These are phyloP conservation scores for Periphyllus acericola DNA, from an alignment of 2,888 invertebrate species.

Conservation along the genomic window DNA sequence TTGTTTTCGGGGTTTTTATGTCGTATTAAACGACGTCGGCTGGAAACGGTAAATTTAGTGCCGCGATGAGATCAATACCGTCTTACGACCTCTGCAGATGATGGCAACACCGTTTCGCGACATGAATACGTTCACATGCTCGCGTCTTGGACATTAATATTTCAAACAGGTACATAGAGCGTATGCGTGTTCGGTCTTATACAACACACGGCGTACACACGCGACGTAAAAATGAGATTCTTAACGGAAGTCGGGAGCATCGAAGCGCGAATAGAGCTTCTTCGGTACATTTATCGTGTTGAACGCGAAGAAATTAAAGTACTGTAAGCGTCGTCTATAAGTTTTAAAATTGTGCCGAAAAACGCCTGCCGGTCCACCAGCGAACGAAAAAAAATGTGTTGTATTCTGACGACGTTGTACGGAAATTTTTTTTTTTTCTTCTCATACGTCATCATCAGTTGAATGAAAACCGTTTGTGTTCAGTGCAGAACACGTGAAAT, in stretches of 20 bases:
- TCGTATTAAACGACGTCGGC: background rate
- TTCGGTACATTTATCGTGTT: background rate
- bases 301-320: background rate
- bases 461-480: too few species aligned
- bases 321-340: background rate
- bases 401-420: too few species aligned
- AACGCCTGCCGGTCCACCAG: too few species aligned
- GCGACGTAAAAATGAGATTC: background rate
- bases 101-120: background rate
- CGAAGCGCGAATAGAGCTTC: background rate
- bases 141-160: background rate
- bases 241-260: background rate
- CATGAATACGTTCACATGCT: background rate
- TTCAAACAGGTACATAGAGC: background rate
- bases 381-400: too few species aligned
- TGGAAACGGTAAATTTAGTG: background rate
- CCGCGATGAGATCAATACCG: conserved; percentile 2
- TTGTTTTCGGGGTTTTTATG: background rate
- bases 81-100: background rate
- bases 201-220: background rate
- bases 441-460: too few species aligned
- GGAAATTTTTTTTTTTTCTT: too few species aligned
- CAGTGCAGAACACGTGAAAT: too few species aligned
- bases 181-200: background rate
- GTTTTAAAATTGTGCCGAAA: background rate